These are phyloP conservation scores for Digitonthophagus gazella DNA, from an alignment of 2,888 invertebrate species.

Conservation along the genomic window DNA sequence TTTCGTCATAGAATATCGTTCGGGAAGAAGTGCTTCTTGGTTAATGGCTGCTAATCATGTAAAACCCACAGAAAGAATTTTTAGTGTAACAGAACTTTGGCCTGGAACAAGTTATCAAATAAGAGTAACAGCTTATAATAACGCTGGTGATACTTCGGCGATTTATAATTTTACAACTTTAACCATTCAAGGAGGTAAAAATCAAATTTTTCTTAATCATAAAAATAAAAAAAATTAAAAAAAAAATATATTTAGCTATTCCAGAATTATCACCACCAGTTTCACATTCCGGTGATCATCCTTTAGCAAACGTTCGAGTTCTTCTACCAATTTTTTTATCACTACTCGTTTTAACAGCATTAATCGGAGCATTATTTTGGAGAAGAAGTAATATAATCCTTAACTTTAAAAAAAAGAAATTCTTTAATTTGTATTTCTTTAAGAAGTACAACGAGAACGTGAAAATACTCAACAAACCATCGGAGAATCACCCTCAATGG, in stretches of 20 bases:
- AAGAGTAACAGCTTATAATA: conserved; percentile 78
- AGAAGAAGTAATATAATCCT: conserved; percentile 70
- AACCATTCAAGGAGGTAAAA: conserved; percentile 69
- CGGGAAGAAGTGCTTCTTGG: conserved; percentile 68
- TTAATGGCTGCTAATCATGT: conserved; percentile 79
- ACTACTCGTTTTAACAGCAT: conserved; percentile 63
- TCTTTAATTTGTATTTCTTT: too few relatives aligned
- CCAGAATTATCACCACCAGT: conserved; percentile 67
- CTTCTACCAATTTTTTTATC: conserved; percentile 64
- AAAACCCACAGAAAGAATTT: conserved; percentile 76
- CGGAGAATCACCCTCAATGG: conserved; percentile 75
- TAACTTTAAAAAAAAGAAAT: too few relatives aligned
- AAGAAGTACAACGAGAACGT: conserved; percentile 54
- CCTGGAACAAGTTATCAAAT: conserved; percentile 75
- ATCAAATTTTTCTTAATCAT: background rate
- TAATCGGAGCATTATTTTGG: conserved; percentile 70
- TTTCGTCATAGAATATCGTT: conserved; percentile 78
- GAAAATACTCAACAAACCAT: conserved; percentile 55
- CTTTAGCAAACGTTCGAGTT: conserved; percentile 66
- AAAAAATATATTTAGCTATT: conserved; percentile 50
- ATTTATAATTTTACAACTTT: conserved; percentile 84
- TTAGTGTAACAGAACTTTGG: conserved; percentile 73
- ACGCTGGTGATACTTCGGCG: conserved; percentile 80
- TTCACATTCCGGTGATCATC: conserved; percentile 64
- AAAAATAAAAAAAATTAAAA: background rate